A percentile compares a stretch with the other conserved stretches of the same genome.
phyloP scores from a whole-genome alignment of 2,797 vertebrate species.

The Denticeps clupeoides region DNA sequence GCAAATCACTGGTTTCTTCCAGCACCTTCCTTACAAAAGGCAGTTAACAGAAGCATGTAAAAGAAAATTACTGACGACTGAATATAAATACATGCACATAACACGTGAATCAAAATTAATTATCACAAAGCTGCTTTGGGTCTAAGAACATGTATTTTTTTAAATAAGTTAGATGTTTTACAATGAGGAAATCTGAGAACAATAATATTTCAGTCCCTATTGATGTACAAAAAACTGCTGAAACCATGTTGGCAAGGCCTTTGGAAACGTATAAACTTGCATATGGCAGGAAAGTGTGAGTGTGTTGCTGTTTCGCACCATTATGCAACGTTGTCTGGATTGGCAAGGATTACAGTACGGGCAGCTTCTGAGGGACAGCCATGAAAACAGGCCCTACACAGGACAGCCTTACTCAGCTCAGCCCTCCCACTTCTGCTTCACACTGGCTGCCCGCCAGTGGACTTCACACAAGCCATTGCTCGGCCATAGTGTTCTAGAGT shows the following conservation, averaged over 20 bases:
- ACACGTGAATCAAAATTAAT: too few relatives aligned
- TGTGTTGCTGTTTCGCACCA: conserved; percentile 12
- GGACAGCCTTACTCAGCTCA: neutral
- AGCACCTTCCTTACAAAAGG: too few relatives aligned
- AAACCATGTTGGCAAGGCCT: too few relatives aligned
- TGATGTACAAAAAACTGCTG: too few relatives aligned
- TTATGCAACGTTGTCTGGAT: conserved; percentile 21
- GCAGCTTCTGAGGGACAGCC: conserved; percentile 3
- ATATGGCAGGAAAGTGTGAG: neutral
- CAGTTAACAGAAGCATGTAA: too few relatives aligned
- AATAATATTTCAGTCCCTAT: too few relatives aligned
- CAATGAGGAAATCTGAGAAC: neutral
- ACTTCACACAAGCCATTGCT: neutral
- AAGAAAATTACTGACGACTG: too few relatives aligned
- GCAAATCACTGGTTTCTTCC: too few relatives aligned
- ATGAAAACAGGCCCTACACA: conserved; percentile 3
- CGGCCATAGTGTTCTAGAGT: neutral
- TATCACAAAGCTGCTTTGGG: too few relatives aligned
- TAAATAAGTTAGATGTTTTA: neutral
- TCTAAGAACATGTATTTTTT: too few relatives aligned
- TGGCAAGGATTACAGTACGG: conserved; percentile 17
- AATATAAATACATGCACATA: too few relatives aligned
- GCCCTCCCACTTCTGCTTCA: conserved; percentile 12
- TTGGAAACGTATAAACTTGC: conserved; percentile 12
- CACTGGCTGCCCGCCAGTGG: neutral